Conservation (phyloP, 92 coral and sea anemone genomes). For the Parazoanthus darwini region DNA sequence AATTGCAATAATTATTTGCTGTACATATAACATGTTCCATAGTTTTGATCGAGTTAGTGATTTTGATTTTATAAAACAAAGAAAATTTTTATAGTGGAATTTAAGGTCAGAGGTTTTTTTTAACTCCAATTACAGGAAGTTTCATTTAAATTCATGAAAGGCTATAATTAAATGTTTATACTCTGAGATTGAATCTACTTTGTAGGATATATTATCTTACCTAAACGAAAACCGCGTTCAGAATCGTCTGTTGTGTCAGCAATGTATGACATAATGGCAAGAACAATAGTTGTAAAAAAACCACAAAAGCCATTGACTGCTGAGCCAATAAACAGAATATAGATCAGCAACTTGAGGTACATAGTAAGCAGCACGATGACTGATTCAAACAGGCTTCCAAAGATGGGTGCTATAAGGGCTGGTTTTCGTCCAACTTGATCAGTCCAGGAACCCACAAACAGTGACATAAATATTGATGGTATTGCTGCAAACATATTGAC, state of each 20-base stretch:
- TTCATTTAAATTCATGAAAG: no score
- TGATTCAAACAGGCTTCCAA: slow-evolving; percentile 66
- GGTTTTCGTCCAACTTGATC: slow-evolving; percentile 79
- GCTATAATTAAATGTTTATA: no score
- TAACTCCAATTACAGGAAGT: no score
- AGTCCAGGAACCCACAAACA: slow-evolving; percentile 83
- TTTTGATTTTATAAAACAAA: no score
- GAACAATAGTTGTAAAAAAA: slow-evolving; percentile 60
- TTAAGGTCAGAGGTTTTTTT: no score
- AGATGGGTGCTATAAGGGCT: slow-evolving; percentile 51
- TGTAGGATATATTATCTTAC: slow-evolving; percentile 33
- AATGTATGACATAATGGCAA: slow-evolving; percentile 65
- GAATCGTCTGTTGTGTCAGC: slow-evolving; percentile 79
- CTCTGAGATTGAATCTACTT: no score
- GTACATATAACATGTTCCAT: no score
- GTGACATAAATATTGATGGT: slow-evolving; percentile 67
- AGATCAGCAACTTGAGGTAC: slow-evolving; percentile 58
- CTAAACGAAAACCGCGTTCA: slow-evolving; percentile 61
- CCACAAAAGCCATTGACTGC: slow-evolving; percentile 70
- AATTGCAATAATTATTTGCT: no score
- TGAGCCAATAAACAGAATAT: slow-evolving; percentile 66
- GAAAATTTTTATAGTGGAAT: no score
- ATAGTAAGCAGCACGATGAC: slow-evolving; percentile 54
- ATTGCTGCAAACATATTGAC: slow-evolving; percentile 52
- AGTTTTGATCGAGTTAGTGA: no score